Evolutionary conservation across 2,113 vertebrate genomes (phyloP), one percentile per base, ranked within the genome.

Genomic region (Eulacestoma nigropectus): DNA sequence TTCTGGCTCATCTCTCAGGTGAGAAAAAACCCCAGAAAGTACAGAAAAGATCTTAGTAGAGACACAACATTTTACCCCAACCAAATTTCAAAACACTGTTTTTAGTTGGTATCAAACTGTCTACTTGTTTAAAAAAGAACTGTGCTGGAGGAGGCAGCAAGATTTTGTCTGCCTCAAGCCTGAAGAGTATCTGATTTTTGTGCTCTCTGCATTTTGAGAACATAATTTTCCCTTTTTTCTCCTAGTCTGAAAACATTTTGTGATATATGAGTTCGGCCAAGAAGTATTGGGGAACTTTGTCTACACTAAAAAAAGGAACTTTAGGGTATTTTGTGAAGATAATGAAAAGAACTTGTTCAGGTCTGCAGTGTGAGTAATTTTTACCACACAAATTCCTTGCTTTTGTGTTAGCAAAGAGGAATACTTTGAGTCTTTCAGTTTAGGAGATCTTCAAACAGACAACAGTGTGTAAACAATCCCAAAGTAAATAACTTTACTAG

Each of bases 401-500:
- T 87, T 97, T 95, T 97, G 88, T 96, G 80, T 87, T 87, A 94
- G 73, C 64, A 70, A 89, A 96, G 89, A 91, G 81, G 94, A 92
- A 96, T 85, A 96, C 80, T 97, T 87, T 50, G 86, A 95, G 89
- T 55, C 77, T 96, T 90, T 91, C 52, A 32, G 88, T 96, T 96
- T 96, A 96, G 95, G 94, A 95, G 95, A 97, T 88, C 97, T 98
- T 97, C 95, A 97, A 96, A 97, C 72, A 89, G 90, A 98, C 96
- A 97, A 94, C 78, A 96, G 97, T 87, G 87, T 96, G 96, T 97
- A 98, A 98, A 98, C 97, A 97, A 96, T 95, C 78, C 77, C 92
- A 90, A 91, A 97, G 95, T 94, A 97, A 81, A 37, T 76, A 97
- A 97, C 95, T 97, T 97, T 81, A 95, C 91, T 37, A 95, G 95